Base-by-base conservation (phyloP, 2,888 invertebrate species). In the Eupithecia dodoneata region DNA sequence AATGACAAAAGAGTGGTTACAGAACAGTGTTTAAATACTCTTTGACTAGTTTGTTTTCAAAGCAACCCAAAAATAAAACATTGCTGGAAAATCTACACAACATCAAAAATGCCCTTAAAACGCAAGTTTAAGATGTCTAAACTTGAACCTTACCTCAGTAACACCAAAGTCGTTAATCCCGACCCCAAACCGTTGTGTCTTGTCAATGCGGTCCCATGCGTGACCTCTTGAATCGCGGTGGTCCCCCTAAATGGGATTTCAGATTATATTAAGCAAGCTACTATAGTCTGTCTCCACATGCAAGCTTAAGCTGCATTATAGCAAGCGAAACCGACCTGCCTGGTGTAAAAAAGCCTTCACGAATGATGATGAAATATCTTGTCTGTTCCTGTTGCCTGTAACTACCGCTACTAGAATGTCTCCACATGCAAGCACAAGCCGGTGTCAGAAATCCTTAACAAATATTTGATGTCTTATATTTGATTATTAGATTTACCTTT, bases 231-330 rank as follows among this genome's bases (percentile, higher is more conserved):
- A 67, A 72, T 71, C 75, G 6, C 76, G 78, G 13, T 71, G 67
- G 41, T 76, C 76, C 72, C 73, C 79, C 79, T 73, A 76, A 30
- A 73, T 70, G 71, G 71, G 65, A 76, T 78, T 71, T 75, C 71
- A 71, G 71, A 67, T 30, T 30, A 63, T 6, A 73, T 76, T 78
- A 71, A 73, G 73, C 63, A 63, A 63, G 63, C 59, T 55, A n/a
- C 15, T 18, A 59, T 10, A 30, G 10, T 18, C 45, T 45, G 45
- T 6, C 15, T 55, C 52, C 2, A 55, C n/a, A n/a, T 55, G 52
- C 52, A 52, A 52, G 15, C 2, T 7, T 9, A 59, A 59, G 18
- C n/a, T 59, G 3, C 18, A 9, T 18, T 30, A 9, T 9, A n/a
- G 9, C 59, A 59, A 59, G 59, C 59, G 55, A 6, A 9, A 2